Evolutionary conservation across 2,797 vertebrate species (phyloP).

Genomic region (Babyrousa celebensis): DNA sequence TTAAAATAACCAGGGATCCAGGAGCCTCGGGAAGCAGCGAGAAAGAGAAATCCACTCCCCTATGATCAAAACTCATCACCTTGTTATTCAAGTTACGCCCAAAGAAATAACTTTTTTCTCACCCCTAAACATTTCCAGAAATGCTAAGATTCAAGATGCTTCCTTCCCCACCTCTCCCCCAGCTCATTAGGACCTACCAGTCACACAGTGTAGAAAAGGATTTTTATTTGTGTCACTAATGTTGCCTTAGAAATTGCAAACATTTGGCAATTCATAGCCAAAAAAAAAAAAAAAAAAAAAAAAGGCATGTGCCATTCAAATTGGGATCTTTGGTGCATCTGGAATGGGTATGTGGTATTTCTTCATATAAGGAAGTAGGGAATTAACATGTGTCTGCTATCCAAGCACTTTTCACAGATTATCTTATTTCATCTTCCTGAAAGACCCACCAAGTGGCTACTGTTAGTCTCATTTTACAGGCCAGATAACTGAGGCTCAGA

Average conservation of each 20-base stretch:
- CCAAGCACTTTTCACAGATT: background rate
- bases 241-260: constrained; percentile 40
- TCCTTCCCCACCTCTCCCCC: no score
- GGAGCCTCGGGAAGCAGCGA: background rate
- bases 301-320: background rate
- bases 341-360: background rate
- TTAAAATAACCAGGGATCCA: background rate
- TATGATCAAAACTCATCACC: background rate
- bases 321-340: background rate
- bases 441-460: background rate
- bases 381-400: background rate
- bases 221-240: background rate
- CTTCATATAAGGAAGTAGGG: background rate
- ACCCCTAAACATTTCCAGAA: background rate
- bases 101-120: background rate
- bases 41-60: background rate
- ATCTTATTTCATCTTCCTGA: background rate
- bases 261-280: background rate
- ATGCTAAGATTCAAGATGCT: background rate
- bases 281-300: background rate
- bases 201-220: background rate
- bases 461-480: background rate
- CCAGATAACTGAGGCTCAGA: constrained; percentile 12
- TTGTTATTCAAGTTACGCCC: background rate
- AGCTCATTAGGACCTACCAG: background rate